Percentiles rank a stretch among this genome's conserved stretches.
Conservation (phyloP, 2,888 invertebrate genomes). For the Digitonthophagus gazella region DNA sequence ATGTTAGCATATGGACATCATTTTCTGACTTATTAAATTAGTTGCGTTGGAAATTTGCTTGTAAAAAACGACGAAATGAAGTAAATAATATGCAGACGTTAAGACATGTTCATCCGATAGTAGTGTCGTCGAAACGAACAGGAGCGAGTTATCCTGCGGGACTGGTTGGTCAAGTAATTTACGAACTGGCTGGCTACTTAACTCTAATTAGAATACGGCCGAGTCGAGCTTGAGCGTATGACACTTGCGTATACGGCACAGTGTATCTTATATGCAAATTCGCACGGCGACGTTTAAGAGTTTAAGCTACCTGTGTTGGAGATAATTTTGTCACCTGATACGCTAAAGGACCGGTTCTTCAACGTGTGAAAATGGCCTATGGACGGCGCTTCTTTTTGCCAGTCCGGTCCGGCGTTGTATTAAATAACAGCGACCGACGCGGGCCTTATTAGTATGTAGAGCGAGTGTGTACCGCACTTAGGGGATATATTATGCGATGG, state of each 20-base stretch:
- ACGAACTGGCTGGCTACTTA: slow-evolving; percentile 4
- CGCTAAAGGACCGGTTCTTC: slow-evolving; percentile 14
- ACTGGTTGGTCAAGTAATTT: slow-evolving; percentile 11
- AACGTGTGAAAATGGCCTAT: slow-evolving; percentile 15
- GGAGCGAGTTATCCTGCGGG: background rate
- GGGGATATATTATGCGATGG: slow-evolving; percentile 7
- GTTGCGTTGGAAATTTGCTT: too few species aligned
- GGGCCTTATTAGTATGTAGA: slow-evolving; percentile 12
- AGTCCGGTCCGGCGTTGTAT: slow-evolving; percentile 5
- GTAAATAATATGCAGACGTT: too few species aligned
- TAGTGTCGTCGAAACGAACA: background rate
- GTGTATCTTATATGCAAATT: slow-evolving; percentile 9
- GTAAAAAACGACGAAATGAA: background rate
- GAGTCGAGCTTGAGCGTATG: background rate
- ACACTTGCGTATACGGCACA: slow-evolving; percentile 11
- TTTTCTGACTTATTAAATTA: too few species aligned
- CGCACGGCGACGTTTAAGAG: slow-evolving; percentile 14
- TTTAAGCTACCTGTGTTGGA: slow-evolving; percentile 18
- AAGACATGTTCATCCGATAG: background rate
- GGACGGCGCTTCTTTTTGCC: slow-evolving; percentile 9
- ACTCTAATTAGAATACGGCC: slow-evolving; percentile 16
- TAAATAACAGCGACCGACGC: slow-evolving; percentile 6
- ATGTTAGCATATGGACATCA: too few species aligned
- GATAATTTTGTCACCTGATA: slow-evolving; percentile 18
- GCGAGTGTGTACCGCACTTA: slow-evolving; percentile 7